Evolutionary conservation across 2,113 vertebrate genomes (phyloP).

Genomic region (Python bivittatus): DNA sequence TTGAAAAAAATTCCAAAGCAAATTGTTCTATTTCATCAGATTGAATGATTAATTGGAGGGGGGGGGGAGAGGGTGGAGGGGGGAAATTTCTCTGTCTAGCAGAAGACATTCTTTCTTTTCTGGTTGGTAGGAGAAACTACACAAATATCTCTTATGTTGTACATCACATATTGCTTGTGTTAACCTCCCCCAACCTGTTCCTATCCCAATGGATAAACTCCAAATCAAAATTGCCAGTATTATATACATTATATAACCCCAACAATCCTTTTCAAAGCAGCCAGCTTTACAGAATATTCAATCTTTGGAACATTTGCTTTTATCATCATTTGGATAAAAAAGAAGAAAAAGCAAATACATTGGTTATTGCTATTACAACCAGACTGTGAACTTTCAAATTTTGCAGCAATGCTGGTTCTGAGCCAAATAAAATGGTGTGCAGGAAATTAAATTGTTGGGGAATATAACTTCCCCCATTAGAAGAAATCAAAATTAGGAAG

Average conservation of each 20-base stretch:
- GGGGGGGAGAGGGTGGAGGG: not conserved
- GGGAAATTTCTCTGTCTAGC: not conserved
- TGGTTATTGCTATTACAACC: not conserved
- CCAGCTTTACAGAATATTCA: not conserved
- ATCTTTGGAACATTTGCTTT: not conserved
- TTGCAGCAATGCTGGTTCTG: not conserved
- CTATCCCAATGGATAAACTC: not conserved
- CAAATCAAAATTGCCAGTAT: not conserved
- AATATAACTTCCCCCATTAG: not conserved
- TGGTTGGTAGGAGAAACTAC: not conserved
- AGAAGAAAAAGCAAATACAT: not conserved
- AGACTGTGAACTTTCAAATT: not conserved
- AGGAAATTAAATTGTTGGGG: not conserved
- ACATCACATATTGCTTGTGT: not conserved
- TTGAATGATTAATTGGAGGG: not conserved
- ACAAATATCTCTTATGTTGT: not conserved
- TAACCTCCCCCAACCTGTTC: not conserved
- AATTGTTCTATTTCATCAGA: not conserved
- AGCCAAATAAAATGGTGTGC: not conserved
- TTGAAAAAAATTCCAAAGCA: not conserved
- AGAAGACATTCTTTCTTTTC: not conserved
- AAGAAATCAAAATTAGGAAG: not conserved
- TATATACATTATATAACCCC: not conserved
- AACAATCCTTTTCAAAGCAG: not conserved
- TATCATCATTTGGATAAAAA: not conserved